Conservation (phyloP, 2,113 vertebrate species). For the Phainopepla nitens region DNA sequence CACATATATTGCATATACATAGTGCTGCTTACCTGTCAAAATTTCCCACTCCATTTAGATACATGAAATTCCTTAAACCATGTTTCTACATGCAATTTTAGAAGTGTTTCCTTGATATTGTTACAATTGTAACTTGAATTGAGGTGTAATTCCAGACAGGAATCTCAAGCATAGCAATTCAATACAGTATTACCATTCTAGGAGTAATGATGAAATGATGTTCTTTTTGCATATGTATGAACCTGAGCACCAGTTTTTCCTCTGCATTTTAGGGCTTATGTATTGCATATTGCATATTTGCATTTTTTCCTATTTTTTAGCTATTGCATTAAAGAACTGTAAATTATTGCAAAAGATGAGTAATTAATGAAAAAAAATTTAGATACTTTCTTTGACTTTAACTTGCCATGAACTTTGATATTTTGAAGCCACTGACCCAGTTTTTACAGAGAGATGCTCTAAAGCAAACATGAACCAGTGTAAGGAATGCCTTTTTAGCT, state of each 20-base stretch:
- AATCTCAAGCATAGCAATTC: not conserved
- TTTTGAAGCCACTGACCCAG: not conserved
- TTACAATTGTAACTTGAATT: not conserved
- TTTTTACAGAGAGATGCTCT: not conserved
- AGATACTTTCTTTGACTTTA: conserved; percentile 20
- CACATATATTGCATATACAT: not conserved
- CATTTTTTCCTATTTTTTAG: not conserved
- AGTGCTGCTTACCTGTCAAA: not conserved
- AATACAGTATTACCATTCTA: not conserved
- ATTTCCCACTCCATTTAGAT: not conserved
- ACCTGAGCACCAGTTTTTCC: not conserved
- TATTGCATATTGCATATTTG: not conserved
- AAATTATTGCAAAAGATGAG: not conserved
- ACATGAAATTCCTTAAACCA: not conserved
- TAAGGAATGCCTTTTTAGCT: conserved; percentile 8
- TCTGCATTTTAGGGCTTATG: not conserved
- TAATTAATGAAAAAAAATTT: not conserved
- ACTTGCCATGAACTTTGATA: not conserved
- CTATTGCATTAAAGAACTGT: not conserved
- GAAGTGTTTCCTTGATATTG: not conserved
- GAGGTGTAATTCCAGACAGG: not conserved
- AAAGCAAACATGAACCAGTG: not conserved
- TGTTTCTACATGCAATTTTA: not conserved
- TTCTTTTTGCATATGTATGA: not conserved
- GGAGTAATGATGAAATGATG: not conserved